Percentiles rank a stretch among this genome's conserved stretches.
Evolutionary conservation across 2,113 vertebrate genomes (phyloP).

Genomic region (Taurulus bubalis): DNA sequence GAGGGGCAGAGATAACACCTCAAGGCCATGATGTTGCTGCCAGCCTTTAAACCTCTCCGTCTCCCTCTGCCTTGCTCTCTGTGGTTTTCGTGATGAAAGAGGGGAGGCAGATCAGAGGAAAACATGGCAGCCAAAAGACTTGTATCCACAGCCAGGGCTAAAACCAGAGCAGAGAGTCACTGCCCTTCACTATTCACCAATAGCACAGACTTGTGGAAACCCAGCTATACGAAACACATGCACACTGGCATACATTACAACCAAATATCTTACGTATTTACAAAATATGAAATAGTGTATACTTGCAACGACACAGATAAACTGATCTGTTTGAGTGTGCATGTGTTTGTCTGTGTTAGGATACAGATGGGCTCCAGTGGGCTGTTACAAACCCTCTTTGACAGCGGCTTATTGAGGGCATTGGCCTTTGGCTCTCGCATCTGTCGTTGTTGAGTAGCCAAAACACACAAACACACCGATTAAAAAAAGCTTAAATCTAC

Average conservation of each 20-base stretch:
- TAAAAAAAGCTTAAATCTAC: constrained; percentile 30
- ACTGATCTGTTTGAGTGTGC: constrained; percentile 27
- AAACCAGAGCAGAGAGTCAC: constrained; percentile 57
- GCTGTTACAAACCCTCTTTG: constrained; percentile 79
- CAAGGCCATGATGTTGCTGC: constrained; percentile 77
- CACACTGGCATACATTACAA: background rate
- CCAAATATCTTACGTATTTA: background rate
- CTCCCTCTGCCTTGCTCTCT: constrained; percentile 69
- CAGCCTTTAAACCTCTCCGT: constrained; percentile 72
- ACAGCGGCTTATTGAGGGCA: constrained; percentile 78
- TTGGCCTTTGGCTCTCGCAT: constrained; percentile 78
- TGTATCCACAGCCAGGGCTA: constrained; percentile 63
- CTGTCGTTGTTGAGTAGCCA: constrained; percentile 68
- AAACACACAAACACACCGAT: constrained; percentile 54
- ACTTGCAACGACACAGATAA: constrained; percentile 5
- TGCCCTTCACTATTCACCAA: constrained; percentile 57
- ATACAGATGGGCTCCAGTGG: constrained; percentile 74
- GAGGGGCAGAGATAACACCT: constrained; percentile 80
- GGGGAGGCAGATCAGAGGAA: constrained; percentile 73
- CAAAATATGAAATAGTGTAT: background rate
- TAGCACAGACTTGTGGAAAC: constrained; percentile 38
- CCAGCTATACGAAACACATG: constrained; percentile 12
- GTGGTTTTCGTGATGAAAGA: constrained; percentile 70
- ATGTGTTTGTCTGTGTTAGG: constrained; percentile 50
- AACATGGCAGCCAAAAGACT: constrained; percentile 70